Evolutionary conservation across 1,140 invertebrate species (phyloP).

Genomic region (Adoxophyes honmai): DNA sequence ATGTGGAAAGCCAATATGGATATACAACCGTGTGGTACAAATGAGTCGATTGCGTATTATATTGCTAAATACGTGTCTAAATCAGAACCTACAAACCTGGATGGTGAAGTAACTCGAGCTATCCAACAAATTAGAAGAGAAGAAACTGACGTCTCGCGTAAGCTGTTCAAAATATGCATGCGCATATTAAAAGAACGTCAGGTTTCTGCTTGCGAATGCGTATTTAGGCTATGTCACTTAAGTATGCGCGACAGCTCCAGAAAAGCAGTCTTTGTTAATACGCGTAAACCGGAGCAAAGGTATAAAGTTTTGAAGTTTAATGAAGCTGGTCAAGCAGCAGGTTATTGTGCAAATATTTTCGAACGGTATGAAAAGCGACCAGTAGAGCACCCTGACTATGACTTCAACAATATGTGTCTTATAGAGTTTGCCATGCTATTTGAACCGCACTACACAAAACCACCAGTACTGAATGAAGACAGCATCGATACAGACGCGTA

Average conservation of each 20-base stretch:
- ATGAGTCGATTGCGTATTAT: conserved; percentile 55
- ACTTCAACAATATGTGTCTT: conserved; percentile 45
- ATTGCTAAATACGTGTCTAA: conserved; percentile 61
- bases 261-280: conserved; percentile 45
- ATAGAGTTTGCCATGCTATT: conserved; percentile 49
- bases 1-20: conserved; percentile 28
- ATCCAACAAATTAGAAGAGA: conserved; percentile 34
- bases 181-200: conserved; percentile 32
- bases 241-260: conserved; percentile 36
- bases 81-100: conserved; percentile 40
- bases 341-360: conserved; percentile 47
- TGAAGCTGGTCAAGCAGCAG: conserved; percentile 28
- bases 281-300: conserved; percentile 44
- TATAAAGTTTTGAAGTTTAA: conserved; percentile 49
- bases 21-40: conserved; percentile 41
- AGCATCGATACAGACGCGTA: conserved; percentile 29
- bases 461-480: conserved; percentile 22
- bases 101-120: conserved; percentile 31
- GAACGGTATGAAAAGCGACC: conserved; percentile 49
- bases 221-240: conserved; percentile 49
- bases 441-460: conserved; percentile 31
- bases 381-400: conserved; percentile 30
- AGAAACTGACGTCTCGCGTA: conserved; percentile 32
- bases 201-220: conserved; percentile 46
- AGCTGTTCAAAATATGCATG: conserved; percentile 44